A percentile compares a stretch with the other conserved stretches of the same genome.
phyloP scores from a whole-genome alignment of 2,888 invertebrate genomes.

The Adelognathus sp. region DNA sequence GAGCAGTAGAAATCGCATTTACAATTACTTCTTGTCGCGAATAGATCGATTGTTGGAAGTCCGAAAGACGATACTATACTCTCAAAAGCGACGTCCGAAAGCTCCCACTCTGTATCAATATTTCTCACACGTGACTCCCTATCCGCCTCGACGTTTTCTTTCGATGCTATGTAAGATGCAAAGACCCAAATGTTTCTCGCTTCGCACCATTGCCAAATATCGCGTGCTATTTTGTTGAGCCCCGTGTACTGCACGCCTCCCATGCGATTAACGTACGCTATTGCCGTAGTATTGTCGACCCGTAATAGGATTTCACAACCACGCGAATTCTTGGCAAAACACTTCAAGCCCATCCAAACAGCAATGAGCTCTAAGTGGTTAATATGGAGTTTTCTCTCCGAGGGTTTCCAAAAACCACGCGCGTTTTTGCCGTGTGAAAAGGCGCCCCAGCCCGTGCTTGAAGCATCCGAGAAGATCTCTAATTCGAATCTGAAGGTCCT shows the following conservation, averaged over 20 bases:
- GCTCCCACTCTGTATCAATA: constrained; percentile 55
- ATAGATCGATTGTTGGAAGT: constrained; percentile 53
- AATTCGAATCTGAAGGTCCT: constrained; percentile 18
- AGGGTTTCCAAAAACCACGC: constrained; percentile 20
- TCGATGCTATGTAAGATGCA: constrained; percentile 49
- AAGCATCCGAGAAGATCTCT: constrained; percentile 42
- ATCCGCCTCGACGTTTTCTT: constrained; percentile 54
- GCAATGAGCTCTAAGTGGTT: constrained; percentile 10
- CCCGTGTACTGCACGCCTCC: constrained; percentile 61
- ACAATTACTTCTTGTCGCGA: constrained; percentile 53
- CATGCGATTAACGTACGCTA: constrained; percentile 60
- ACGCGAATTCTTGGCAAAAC: constrained; percentile 50
- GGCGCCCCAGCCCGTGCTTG: constrained; percentile 40
- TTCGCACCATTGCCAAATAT: constrained; percentile 59
- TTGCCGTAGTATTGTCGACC: constrained; percentile 61
- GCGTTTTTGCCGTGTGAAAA: constrained; percentile 6
- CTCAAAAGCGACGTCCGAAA: constrained; percentile 34
- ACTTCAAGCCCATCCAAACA: constrained; percentile 51
- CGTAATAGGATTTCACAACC: constrained; percentile 57
- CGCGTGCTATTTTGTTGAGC: constrained; percentile 49
- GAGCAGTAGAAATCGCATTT: constrained; percentile 59
- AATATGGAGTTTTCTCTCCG: constrained; percentile 27
- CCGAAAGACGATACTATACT: constrained; percentile 40
- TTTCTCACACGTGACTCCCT: constrained; percentile 38
- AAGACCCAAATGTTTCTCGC: constrained; percentile 50